Base-by-base conservation (phyloP, 2,113 vertebrate species). In the Rhinoderma darwinii region DNA sequence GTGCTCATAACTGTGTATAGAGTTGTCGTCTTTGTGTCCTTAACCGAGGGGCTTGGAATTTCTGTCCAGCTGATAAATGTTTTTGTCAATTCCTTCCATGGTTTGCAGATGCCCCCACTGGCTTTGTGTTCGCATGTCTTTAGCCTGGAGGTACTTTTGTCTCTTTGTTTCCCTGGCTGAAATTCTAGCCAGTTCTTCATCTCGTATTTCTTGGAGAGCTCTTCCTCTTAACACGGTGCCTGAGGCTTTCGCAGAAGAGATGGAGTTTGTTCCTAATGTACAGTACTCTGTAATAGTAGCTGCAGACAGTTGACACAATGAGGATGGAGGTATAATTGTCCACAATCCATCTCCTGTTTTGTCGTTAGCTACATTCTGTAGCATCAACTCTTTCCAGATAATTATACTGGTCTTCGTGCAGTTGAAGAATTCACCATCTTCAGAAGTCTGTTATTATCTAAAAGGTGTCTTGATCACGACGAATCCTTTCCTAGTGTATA, bases 231-330 rank as follows among this genome's bases (percentile, higher is more conserved):
- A 43, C 9, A 0, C 27, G n/a, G 39, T 35, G 63, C 82, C 63
- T 11, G 15, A 83, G 63, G 82, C 82, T 41, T 51, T 50, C 12
- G 37, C 35, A 73, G 30, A 68, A n/a, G 63, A 43, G 27, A 68
- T 47, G 47, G 0, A 1, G 11, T 66, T 47, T 17, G 18, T 66
- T 68, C 47, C 30, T 54, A 25, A 37, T 54, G 47, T 32, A n/a
- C n/a, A n/a, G n/a, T n/a, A 32, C 47, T 47, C 4, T 20, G n/a
- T 47, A 43, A 17, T 30, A n/a, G 41, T 30, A 14, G 27, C 74
- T 47, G 73, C 39, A 30, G n/a, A 75, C 43, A 47, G 22, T 1
- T 27, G 41, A 50, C 43, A 76, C 43, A 50, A 47, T 15, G 43
- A 27, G 27, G 75, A 51, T 51, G 44, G 44, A 51, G 17, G 17